Percentiles rank a stretch among this genome's conserved stretches.
phyloP scores from a whole-genome alignment of 2,113 vertebrate species.

The Poeciliopsis prolifica region DNA sequence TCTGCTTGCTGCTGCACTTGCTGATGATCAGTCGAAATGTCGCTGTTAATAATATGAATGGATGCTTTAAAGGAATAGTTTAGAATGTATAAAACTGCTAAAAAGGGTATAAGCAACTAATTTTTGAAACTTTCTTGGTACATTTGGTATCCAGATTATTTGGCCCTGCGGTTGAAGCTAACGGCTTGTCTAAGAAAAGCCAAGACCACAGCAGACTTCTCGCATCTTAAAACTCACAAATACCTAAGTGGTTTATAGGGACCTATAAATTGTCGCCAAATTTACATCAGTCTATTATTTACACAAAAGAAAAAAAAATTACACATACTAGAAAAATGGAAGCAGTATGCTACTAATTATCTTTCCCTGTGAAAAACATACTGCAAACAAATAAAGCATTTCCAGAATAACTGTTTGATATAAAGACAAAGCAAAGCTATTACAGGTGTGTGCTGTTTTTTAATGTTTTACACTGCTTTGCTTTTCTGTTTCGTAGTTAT shows the following conservation, averaged over 20 bases:
- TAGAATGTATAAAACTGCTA: not conserved
- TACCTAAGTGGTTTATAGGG: not conserved
- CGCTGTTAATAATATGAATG: conserved; percentile 63
- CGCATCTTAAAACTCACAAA: not conserved
- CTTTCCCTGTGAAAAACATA: too few species aligned
- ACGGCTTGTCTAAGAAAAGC: not conserved
- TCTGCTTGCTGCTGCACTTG: conserved; percentile 73
- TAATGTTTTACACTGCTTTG: too few species aligned
- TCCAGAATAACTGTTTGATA: too few species aligned
- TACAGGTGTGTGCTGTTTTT: too few species aligned
- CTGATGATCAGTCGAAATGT: conserved; percentile 73
- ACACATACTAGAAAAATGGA: not conserved
- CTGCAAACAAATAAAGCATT: too few species aligned
- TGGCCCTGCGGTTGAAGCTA: not conserved
- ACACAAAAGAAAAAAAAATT: not conserved
- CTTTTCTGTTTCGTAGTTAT: too few species aligned
- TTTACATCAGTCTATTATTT: not conserved
- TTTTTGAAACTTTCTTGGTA: not conserved
- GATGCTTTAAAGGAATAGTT: conserved; percentile 25
- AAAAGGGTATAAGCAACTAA: not conserved
- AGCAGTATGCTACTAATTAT: too few species aligned
- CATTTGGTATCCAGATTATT: too few species aligned
- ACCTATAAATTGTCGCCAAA: not conserved
- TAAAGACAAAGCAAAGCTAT: too few species aligned
- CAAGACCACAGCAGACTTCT: not conserved